These are phyloP conservation scores for Miopithecus talapoin DNA, from an alignment of 2,797 vertebrate species.

Conservation along the genomic window DNA sequence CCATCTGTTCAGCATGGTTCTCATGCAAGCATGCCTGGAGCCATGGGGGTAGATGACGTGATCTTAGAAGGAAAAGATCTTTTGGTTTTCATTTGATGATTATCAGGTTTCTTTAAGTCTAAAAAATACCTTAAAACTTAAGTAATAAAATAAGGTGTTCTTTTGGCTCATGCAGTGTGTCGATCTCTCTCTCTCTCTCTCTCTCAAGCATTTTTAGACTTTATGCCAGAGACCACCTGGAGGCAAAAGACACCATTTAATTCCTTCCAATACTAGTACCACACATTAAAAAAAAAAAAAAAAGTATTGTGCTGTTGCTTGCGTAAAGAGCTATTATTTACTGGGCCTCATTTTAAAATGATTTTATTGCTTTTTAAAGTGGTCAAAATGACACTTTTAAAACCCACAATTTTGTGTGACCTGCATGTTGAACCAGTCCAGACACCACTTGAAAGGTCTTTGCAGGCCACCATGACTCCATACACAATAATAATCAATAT, in stretches of 20 bases:
- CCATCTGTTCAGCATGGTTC: constrained; percentile 69
- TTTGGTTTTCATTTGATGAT: constrained; percentile 44
- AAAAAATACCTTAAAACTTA: constrained; percentile 26
- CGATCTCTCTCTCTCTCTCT: background rate
- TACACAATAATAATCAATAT: constrained; percentile 69
- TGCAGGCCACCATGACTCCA: constrained; percentile 46
- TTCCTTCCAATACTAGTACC: background rate
- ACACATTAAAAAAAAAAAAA: background rate
- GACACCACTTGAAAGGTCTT: constrained; percentile 61
- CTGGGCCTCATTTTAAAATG: constrained; percentile 48
- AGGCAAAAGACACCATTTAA: constrained; percentile 45
- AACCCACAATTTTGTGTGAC: constrained; percentile 71
- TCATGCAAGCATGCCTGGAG: constrained; percentile 30
- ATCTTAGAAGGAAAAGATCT: constrained; percentile 13
- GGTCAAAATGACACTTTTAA: constrained; percentile 74
- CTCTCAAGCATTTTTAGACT: background rate
- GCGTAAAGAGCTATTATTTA: constrained; percentile 70
- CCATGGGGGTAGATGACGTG: constrained; percentile 24
- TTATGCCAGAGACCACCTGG: constrained; percentile 36
- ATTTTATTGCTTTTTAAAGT: constrained; percentile 72
- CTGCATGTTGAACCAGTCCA: constrained; percentile 64
- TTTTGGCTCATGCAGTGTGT: background rate
- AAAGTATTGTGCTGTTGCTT: constrained; percentile 14
- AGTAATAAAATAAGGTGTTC: constrained; percentile 23
- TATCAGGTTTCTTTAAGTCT: constrained; percentile 24